Evolutionary conservation across 35 echinoderm and acorn worm genomes (phyloP), one percentile per base, ranked within the genome.

Genomic region (Stichopus chloronotus): DNA sequence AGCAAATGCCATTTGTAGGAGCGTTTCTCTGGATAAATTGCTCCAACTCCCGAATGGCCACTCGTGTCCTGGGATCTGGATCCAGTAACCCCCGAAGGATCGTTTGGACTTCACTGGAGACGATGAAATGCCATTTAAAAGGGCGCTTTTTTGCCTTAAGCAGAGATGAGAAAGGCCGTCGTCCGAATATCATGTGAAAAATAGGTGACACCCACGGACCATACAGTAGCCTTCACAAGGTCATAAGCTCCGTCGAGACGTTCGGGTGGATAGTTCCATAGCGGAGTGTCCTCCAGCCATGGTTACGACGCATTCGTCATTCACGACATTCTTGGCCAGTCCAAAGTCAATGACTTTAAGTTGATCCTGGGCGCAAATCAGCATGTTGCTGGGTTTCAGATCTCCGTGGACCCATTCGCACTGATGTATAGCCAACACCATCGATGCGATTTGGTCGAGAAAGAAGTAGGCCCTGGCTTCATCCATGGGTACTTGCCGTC

Each of bases 141-240:
- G 87, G 59, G 5, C 58, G 87, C 59, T 88, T 58, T 19, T 30
- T 22, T 9, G 87, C 87, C 9, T 6, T 10, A 0, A 30, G 24
- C 22, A 55, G 21, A 11, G 61, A 65, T 21, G n/a, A 25, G 87
- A 65, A 88, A 63, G 87, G 58, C 4, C 59, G 7, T 8, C 24
- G 16, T 20, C 61, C 87, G 17, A 88, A 88, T 7, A 88, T 4
- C 87, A 88, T 88, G 10, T 88, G n/a, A 88, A 60, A 63, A 88
- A 22, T 65, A 88, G 0, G 6, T 60, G 9, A 88, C 61, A 21
- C 87, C 87, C 10, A 88, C 61, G 21, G 87, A 88, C 87, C 87
- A 88, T 8, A 88, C 87, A 10, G 87, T 88, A 6, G 87, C 87
- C 57, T 88, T 60, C 10, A 88, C 87, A 22, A 65, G 58, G 61